Evolutionary conservation across 2,797 vertebrate genomes (phyloP), one percentile per base, ranked within the genome.

Genomic region (Coendou prehensilis): DNA sequence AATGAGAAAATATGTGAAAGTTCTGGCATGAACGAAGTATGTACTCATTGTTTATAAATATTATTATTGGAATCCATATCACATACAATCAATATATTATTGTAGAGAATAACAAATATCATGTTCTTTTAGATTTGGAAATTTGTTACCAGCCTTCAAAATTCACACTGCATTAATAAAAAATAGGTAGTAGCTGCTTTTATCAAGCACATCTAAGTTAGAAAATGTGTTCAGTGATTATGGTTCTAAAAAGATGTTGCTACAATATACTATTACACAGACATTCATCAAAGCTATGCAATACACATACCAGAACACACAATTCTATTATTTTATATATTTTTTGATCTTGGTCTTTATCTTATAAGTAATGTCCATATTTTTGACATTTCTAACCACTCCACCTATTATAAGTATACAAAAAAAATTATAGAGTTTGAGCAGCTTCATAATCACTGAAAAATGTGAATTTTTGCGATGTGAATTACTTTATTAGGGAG

Each of bases 121-220:
- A 50, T n/a, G 5, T 71, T 78, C 6, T 80, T 80, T 57, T 52
- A 87, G 45, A 69, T 50, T 92, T 37, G 3, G 2, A 83, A 67
- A 82, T 94, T 83, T 80, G 41, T 50, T 61, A 41, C 81, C 23
- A 30, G 1, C 73, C 26, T 80, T 80, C 17, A 92, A 14, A 84
- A 69, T 64, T 91, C 20, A 54, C 3, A 96, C 30, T 82, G 13
- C 10, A 76, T 95, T 89, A 79, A 64, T 93, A 26, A 88, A n/a
- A 4, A 56, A 2, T 8, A 5, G 14, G 17, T 63, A 30, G 20
- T 56, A 86, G 5, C 30, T 78, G 13, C 5, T 78, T 93, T 52
- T 75, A 22, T 3, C 78, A 57, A 89, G 22, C 7, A 50, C 11
- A 59, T 63, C 8, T 30, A 84, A 71, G n/a, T 88, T 52, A 93